Evolutionary conservation across 2,888 invertebrate genomes (phyloP), one percentile per base, ranked within the genome.

Genomic region (Thysanoteuthis rhombus): DNA sequence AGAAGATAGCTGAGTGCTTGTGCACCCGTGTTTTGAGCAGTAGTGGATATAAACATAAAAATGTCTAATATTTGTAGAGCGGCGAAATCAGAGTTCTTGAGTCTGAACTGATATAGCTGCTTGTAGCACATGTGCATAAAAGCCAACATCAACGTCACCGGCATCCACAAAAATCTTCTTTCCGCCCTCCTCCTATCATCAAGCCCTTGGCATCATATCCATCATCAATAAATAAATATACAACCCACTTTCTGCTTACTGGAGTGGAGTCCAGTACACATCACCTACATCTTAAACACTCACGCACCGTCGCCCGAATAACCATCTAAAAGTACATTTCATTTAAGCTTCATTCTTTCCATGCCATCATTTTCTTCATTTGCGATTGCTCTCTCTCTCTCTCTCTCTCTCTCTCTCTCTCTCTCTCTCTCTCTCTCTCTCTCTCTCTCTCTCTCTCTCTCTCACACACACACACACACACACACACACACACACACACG

Each of bases 41-140:
- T n/a, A n/a, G n/a, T n/a, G n/a, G n/a, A n/a, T n/a, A n/a, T n/a
- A 75, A 75, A 75, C 36, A 36, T 75, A 36, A 75, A 75, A 75
- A 75, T 75, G 75, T 75, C 75, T n/a, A 75, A 75, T 75, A 75
- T 75, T 75, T n/a, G n/a, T 16, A 36, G 75, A 75, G 75, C 12
- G n/a, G 75, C 75, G 10, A 75, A 75, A 75, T n/a, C n/a, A 75
- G n/a, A 16, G 75, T n/a, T 75, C n/a, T 75, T 75, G n/a, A 10
- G 16, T n/a, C 12, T 36, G 16, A 75, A 75, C n/a, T 16, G 12
- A 75, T 75, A n/a, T n/a, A n/a, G n/a, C n/a, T n/a, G n/a, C n/a
- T n/a, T n/a, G n/a, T 75, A 75, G 75, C n/a, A 75, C 75, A 75
- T n/a, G 75, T 75, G n/a, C n/a, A n/a, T n/a, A n/a, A 75, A 75